A percentile compares a stretch with the other conserved stretches of the same genome.
These are phyloP conservation scores for Branchipolynoe longqiensis DNA, from an alignment of 2,888 invertebrate genomes.

Conservation along the genomic window DNA sequence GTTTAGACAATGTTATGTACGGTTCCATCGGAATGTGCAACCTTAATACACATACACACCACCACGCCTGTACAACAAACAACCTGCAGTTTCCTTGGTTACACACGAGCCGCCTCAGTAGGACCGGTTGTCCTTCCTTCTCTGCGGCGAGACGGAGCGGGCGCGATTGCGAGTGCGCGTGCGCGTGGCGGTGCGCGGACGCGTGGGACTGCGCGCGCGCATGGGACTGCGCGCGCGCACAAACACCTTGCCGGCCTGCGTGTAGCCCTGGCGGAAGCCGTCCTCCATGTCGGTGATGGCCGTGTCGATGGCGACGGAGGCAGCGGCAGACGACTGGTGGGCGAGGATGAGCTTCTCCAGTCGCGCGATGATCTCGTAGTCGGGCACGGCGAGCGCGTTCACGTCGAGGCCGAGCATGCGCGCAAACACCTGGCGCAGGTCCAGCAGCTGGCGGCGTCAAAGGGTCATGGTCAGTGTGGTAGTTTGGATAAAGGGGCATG, in stretches of 20 bases:
- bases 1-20: no score
- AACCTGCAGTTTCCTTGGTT: no score
- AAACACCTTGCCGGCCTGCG: conserved; percentile 68
- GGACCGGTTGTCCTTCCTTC: conserved; percentile 73
- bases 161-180: conserved; percentile 66
- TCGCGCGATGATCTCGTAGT: conserved; percentile 82
- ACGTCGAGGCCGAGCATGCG: conserved; percentile 82
- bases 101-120: conserved; percentile 68
- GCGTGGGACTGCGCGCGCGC: conserved; percentile 68
- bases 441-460: conserved; percentile 76
- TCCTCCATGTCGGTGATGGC: conserved; percentile 78
- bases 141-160: conserved; percentile 75
- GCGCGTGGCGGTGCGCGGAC: conserved; percentile 70
- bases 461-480: not conserved
- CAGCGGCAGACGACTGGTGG: conserved; percentile 78
- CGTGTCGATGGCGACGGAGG: conserved; percentile 77
- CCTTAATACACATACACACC: no score
- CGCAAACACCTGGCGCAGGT: conserved; percentile 81
- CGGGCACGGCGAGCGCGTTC: conserved; percentile 81
- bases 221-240: conserved; percentile 67
- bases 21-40: no score
- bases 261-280: conserved; percentile 75
- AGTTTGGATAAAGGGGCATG: not conserved
- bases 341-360: conserved; percentile 81
- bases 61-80: no score